phyloP scores from a whole-genome alignment of 2,113 vertebrate genomes.

The Choloepus hoffmanni region DNA sequence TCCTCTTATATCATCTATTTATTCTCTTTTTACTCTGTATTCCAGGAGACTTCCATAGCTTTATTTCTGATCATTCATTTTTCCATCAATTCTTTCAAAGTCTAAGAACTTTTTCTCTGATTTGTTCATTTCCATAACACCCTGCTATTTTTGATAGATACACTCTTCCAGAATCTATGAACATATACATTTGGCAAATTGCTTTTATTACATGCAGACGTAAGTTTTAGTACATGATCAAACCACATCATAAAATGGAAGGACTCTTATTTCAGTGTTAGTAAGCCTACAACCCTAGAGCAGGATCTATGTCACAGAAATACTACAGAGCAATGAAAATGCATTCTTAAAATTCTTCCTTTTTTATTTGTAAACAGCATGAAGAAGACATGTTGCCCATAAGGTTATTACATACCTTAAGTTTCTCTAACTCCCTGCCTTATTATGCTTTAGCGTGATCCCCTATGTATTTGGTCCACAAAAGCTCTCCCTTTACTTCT shows the following conservation, averaged over 20 bases:
- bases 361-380: neutral
- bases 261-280: neutral
- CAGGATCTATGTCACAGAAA: fast-evolving
- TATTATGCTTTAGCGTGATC: neutral
- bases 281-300: neutral
- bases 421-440: neutral
- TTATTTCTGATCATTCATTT: neutral
- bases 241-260: neutral
- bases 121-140: neutral
- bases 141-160: neutral
- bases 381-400: neutral
- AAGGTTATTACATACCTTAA: fast-evolving
- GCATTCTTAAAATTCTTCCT: neutral
- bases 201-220: neutral
- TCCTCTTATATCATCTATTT: neutral
- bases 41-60: neutral
- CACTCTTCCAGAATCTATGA: neutral
- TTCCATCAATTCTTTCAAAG: neutral
- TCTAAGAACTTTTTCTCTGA: neutral
- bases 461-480: no score
- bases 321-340: neutral
- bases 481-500: neutral
- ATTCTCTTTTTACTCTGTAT: neutral
- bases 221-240: neutral
- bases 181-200: neutral